phyloP scores from a whole-genome alignment of 2,113 vertebrate genomes.

The Anser brachyrhynchus region DNA sequence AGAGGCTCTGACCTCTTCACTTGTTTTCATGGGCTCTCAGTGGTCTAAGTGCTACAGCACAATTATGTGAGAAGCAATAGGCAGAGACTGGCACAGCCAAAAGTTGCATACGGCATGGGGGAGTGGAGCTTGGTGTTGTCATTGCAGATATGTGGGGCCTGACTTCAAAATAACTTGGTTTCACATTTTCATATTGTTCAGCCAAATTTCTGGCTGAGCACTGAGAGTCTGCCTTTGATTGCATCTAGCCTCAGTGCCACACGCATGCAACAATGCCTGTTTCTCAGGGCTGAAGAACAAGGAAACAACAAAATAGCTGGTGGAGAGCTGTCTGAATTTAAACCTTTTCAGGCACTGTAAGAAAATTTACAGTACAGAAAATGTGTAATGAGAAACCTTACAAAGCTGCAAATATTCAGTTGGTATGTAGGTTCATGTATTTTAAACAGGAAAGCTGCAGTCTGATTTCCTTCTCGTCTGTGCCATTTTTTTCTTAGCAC shows the following conservation, averaged over 20 bases:
- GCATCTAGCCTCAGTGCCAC: neutral
- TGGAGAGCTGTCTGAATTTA: neutral
- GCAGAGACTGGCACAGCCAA: no score
- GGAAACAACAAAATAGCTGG: neutral
- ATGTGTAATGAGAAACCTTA: neutral
- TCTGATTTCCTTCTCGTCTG: neutral
- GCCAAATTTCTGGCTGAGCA: neutral
- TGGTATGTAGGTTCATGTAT: accelerated
- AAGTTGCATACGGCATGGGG: neutral
- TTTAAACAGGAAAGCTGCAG: neutral
- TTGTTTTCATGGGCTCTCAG: neutral
- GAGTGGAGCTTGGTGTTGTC: neutral
- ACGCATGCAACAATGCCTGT: accelerated
- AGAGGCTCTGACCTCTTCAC: neutral
- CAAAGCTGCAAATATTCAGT: neutral
- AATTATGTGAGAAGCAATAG: neutral
- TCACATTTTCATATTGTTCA: neutral
- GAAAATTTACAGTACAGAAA: neutral
- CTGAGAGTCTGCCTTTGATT: neutral
- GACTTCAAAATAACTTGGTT: neutral
- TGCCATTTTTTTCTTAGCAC: neutral
- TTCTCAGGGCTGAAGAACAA: neutral
- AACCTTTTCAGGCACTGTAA: neutral
- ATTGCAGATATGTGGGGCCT: neutral
- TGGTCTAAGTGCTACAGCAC: neutral